A percentile compares a stretch with the other conserved stretches of the same genome.
phyloP scores from a whole-genome alignment of 2,888 invertebrate species.

The Neoitamus cyanurus region DNA sequence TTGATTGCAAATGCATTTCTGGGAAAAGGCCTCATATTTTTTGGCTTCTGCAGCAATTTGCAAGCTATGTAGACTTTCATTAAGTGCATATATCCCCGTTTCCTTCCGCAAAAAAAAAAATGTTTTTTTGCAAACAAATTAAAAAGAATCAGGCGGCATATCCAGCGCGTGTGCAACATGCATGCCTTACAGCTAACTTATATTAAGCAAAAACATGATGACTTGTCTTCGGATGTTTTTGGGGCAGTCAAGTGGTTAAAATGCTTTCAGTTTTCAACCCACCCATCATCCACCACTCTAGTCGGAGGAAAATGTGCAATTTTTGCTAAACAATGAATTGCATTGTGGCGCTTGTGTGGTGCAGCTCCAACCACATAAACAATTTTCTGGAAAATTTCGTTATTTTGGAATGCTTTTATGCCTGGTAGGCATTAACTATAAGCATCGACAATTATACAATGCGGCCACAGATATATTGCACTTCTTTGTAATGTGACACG shows the following conservation, averaged over 20 bases:
- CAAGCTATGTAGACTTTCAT: constrained; percentile 50
- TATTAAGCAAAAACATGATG: constrained; percentile 2
- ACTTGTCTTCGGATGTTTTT: constrained; percentile 1
- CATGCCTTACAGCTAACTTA: constrained; percentile 38
- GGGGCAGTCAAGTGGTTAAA: constrained; percentile 1
- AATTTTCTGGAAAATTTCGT: neutral
- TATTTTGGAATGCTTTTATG: neutral
- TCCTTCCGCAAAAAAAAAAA: neutral
- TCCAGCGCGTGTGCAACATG: constrained; percentile 3
- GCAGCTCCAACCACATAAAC: neutral
- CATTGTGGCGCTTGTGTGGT: neutral
- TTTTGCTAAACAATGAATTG: neutral
- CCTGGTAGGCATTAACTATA: neutral
- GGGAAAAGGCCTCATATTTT: constrained; percentile 44
- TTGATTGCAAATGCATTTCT: constrained; percentile 50
- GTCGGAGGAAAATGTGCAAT: neutral
- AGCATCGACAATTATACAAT: neutral
- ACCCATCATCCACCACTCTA: neutral
- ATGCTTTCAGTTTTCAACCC: neutral
- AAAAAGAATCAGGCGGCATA: neutral
- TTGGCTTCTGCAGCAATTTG: constrained; percentile 49
- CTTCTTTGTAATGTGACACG: too few species aligned
- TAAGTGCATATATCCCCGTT: constrained; percentile 3
- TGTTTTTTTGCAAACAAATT: neutral
- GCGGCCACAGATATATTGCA: too few species aligned